Evolutionary conservation across 1,140 invertebrate genomes (phyloP).

Genomic region (Bombus huntii): DNA sequence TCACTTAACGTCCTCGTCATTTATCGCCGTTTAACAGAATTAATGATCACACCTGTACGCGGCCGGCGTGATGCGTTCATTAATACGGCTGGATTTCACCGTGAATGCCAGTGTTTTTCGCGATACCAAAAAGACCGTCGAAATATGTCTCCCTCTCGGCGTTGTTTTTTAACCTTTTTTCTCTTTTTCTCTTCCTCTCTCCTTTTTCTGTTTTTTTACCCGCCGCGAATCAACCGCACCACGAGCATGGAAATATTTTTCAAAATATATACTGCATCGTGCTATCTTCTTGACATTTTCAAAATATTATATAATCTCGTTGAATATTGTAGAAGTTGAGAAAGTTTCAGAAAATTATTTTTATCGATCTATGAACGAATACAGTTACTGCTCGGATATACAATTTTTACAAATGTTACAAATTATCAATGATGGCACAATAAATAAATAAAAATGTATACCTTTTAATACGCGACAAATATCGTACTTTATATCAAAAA

Average conservation of each 20-base stretch:
- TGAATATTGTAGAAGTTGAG: not conserved
- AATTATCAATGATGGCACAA: too few species aligned
- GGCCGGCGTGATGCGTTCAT: constrained; percentile 53
- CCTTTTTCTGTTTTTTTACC: not conserved
- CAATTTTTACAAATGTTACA: too few species aligned
- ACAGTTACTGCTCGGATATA: too few species aligned
- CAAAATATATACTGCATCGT: not conserved
- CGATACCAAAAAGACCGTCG: constrained; percentile 24
- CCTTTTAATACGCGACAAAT: too few species aligned
- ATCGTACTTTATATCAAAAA: too few species aligned
- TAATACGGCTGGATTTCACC: constrained; percentile 56
- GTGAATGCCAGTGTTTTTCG: constrained; percentile 29
- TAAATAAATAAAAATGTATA: too few species aligned
- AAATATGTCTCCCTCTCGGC: constrained; percentile 19
- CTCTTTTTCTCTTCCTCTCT: not conserved
- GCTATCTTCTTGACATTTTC: not conserved
- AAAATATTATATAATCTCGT: not conserved
- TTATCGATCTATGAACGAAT: not conserved
- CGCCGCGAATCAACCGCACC: not conserved
- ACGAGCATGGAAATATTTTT: not conserved
- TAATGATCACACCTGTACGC: constrained; percentile 60
- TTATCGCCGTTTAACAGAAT: constrained; percentile 67
- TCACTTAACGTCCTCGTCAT: constrained; percentile 67
- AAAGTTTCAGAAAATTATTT: not conserved
- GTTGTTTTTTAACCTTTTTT: not conserved